Conservation (phyloP, 2,113 vertebrate genomes). For the Melanotaenia duboulayi region DNA sequence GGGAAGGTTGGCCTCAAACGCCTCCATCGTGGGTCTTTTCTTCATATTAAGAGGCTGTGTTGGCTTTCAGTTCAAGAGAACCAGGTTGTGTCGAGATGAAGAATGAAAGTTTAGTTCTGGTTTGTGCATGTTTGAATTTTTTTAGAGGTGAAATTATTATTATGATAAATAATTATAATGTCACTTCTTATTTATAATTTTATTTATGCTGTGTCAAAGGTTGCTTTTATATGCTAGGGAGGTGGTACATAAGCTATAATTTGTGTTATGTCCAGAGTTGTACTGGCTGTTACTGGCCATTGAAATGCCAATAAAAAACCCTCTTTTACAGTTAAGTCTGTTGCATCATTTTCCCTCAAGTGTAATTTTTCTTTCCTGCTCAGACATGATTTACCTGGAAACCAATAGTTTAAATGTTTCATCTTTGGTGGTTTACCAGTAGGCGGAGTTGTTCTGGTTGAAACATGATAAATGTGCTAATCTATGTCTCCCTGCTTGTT, state of each 20-base stretch:
- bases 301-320: slow-evolving; percentile 28
- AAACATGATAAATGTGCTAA: slow-evolving; percentile 26
- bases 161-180: too few relatives aligned
- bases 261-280: too few relatives aligned
- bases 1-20: not conserved
- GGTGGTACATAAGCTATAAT: too few relatives aligned
- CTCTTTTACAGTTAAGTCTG: slow-evolving; percentile 17
- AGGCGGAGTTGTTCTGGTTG: slow-evolving; percentile 14
- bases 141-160: too few relatives aligned
- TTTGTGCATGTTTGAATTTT: not conserved
- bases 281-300: not conserved
- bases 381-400: slow-evolving; percentile 37
- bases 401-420: slow-evolving; percentile 7
- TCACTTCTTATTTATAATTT: not conserved
- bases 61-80: not conserved
- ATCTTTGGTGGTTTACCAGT: slow-evolving; percentile 14
- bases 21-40: not conserved
- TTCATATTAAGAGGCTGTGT: not conserved
- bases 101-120: not conserved
- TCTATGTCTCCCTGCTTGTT: slow-evolving; percentile 25
- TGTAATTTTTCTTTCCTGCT: slow-evolving; percentile 35
- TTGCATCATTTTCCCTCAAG: slow-evolving; percentile 36
- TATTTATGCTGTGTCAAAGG: slow-evolving; percentile 2
- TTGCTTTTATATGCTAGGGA: not conserved
- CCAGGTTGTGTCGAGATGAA: slow-evolving; percentile 1